These are phyloP conservation scores for Fistularia tabacaria DNA, from an alignment of 2,797 vertebrate genomes.

Conservation along the genomic window DNA sequence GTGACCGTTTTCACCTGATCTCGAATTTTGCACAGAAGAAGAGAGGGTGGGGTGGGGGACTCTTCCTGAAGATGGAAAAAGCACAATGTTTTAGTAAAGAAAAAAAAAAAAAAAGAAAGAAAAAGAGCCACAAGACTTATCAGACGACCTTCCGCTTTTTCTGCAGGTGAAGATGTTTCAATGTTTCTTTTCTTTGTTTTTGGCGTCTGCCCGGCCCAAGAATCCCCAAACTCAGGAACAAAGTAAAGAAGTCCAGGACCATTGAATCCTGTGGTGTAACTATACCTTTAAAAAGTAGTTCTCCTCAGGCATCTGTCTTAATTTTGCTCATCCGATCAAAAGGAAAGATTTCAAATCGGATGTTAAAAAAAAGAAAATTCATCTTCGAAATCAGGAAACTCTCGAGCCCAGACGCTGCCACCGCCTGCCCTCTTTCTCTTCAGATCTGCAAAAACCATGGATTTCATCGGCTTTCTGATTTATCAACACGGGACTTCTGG, in stretches of 20 bases:
- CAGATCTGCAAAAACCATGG: constrained; percentile 8
- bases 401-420: constrained; percentile 4
- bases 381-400: not conserved
- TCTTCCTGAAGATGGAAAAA: constrained; percentile 42
- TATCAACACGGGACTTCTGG: constrained; percentile 10
- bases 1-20: constrained; percentile 23
- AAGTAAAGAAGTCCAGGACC: constrained; percentile 16
- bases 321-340: no score
- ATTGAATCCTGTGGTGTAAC: no score
- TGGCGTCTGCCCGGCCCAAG: not conserved
- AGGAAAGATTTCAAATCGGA: no score
- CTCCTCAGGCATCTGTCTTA: no score
- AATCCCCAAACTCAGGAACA: constrained; percentile 56
- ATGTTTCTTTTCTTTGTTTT: constrained; percentile 8
- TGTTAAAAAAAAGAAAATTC: not conserved
- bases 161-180: constrained; percentile 1
- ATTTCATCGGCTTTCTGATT: constrained; percentile 10
- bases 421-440: constrained; percentile 27
- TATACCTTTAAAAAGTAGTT: no score
- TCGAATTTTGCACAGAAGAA: constrained; percentile 49
- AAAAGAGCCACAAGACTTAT: not conserved
- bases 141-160: constrained; percentile 16
- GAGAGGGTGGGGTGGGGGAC: constrained; percentile 7
- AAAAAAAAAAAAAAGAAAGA: constrained; percentile 10
- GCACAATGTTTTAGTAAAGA: constrained; percentile 48